Percentiles rank a stretch among this genome's conserved stretches.
These are phyloP conservation scores for Andrena dorsata DNA, from an alignment of 2,888 invertebrate genomes.

Conservation along the genomic window DNA sequence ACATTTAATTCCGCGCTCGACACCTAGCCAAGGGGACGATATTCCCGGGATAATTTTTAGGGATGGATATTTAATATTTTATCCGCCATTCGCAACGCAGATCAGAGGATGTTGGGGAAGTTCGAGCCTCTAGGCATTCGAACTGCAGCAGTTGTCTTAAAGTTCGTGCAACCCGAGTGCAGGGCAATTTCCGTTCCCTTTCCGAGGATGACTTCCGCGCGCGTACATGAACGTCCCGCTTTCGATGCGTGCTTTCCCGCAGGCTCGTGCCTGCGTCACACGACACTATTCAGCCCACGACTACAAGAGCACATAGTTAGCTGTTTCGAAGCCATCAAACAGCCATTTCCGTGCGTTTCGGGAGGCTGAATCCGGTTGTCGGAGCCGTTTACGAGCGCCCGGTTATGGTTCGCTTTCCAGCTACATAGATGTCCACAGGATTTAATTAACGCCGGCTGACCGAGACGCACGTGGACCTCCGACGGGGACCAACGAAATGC, in stretches of 20 bases:
- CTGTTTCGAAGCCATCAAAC: conserved; percentile 32
- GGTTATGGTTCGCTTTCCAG: background rate
- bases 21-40: background rate
- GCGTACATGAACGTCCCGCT: no score
- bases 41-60: background rate
- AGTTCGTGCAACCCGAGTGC: conserved; percentile 20
- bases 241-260: conserved; percentile 6
- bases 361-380: background rate
- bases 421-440: background rate
- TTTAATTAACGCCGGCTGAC: conserved; percentile 14
- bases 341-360: conserved; percentile 21
- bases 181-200: conserved; percentile 15
- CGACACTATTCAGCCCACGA: background rate
- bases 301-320: conserved; percentile 20
- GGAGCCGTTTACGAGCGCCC: background rate
- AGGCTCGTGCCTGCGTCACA: background rate
- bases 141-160: background rate
- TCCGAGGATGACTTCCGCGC: background rate
- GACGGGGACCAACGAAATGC: background rate
- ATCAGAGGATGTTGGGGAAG: conserved; percentile 14
- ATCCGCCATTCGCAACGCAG: background rate
- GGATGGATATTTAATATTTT: no score
- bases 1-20: background rate
- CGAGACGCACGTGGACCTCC: background rate
- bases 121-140: background rate